Conservation (phyloP, 1,140 invertebrate species). For the Pissodes strobi region DNA sequence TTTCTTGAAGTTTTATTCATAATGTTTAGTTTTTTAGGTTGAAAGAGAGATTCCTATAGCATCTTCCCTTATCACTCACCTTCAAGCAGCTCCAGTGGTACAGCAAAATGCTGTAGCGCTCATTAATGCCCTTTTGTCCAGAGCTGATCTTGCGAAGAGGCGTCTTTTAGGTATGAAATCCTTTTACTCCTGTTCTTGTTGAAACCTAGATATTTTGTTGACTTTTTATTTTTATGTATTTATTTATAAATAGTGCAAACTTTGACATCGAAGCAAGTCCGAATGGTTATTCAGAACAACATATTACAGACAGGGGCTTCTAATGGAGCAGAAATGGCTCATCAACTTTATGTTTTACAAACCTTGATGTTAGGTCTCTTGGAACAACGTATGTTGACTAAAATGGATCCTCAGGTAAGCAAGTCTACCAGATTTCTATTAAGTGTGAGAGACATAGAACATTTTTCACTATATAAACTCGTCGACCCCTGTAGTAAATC, state of each 20-base stretch:
- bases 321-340: slow-evolving; percentile 88
- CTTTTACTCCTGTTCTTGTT: too few species aligned
- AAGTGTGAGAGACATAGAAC: too few species aligned
- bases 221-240: too few species aligned
- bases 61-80: slow-evolving; percentile 77
- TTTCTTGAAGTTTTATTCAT: too few species aligned
- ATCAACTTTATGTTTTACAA: slow-evolving; percentile 93
- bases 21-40: slow-evolving; percentile 59
- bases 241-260: slow-evolving; percentile 65
- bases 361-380: slow-evolving; percentile 82
- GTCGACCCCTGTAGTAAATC: too few species aligned
- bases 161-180: slow-evolving; percentile 63
- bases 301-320: slow-evolving; percentile 72
- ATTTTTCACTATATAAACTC: too few species aligned
- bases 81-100: slow-evolving; percentile 76
- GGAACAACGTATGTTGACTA: slow-evolving; percentile 84
- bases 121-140: slow-evolving; percentile 90
- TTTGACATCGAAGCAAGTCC: slow-evolving; percentile 79
- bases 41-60: slow-evolving; percentile 88
- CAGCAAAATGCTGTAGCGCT: slow-evolving; percentile 93
- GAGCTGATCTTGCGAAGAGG: slow-evolving; percentile 80
- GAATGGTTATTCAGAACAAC: slow-evolving; percentile 75
- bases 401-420: slow-evolving; percentile 78
- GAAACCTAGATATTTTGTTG: too few species aligned
- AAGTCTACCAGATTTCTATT: too few species aligned